These are phyloP conservation scores for Cliona cf. orientalis DNA, from an alignment of 37 sponge, comb jelly and placozoan species.

Conservation along the genomic window DNA sequence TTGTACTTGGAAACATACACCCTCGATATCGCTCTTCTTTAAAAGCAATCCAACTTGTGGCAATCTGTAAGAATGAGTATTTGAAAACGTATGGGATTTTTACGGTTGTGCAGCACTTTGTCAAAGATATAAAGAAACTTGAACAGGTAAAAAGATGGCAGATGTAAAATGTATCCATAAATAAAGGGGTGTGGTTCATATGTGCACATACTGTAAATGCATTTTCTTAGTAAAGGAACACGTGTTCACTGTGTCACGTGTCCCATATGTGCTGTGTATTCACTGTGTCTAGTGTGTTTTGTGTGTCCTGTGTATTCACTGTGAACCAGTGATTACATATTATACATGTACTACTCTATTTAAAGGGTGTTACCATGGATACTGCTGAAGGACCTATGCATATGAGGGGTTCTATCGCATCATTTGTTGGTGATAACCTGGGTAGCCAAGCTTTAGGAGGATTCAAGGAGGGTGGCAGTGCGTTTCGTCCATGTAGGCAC, in stretches of 20 bases:
- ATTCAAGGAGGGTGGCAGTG: background rate
- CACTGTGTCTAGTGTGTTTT: too few species aligned
- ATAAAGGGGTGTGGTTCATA: too few species aligned
- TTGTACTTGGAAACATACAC: slow-evolving; percentile 10
- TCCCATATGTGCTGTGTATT: too few species aligned
- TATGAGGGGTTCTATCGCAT: background rate
- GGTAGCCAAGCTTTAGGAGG: background rate
- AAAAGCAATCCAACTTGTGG: slow-evolving; percentile 1
- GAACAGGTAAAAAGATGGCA: background rate
- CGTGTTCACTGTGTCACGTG: too few species aligned
- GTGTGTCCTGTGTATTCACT: background rate
- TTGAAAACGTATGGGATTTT: background rate
- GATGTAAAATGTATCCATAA: background rate
- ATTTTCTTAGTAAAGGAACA: too few species aligned
- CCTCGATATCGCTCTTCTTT: background rate
- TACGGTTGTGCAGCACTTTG: background rate
- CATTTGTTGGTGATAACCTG: slow-evolving; percentile 2
- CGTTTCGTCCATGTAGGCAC: background rate
- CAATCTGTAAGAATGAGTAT: slow-evolving; percentile 8
- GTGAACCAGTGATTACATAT: background rate
- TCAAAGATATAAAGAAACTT: background rate
- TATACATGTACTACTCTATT: background rate
- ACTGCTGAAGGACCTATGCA: background rate
- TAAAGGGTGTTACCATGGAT: background rate
- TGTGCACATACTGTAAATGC: too few species aligned